These are phyloP conservation scores for Hemibagrus guttatus DNA, from an alignment of 2,797 vertebrate species.

Conservation along the genomic window DNA sequence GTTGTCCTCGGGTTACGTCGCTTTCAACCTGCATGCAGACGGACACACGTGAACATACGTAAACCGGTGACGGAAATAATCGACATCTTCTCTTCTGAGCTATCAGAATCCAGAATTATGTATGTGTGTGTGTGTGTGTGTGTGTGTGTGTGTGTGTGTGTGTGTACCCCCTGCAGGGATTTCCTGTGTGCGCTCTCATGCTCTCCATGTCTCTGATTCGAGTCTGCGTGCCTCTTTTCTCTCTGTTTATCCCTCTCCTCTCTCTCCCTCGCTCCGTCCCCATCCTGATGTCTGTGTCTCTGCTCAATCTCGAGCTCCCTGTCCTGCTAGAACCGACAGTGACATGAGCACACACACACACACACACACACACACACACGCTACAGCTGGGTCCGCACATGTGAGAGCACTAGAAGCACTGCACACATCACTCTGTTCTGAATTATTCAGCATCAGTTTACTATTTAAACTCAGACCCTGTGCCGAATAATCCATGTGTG, in stretches of 20 bases:
- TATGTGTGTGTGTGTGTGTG: slow-evolving; percentile 2
- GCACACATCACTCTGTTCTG: neutral
- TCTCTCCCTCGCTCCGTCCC: slow-evolving; percentile 49
- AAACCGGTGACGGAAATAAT: neutral
- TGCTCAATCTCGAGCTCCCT: neutral
- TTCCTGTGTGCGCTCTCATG: neutral
- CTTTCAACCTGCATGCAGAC: slow-evolving; percentile 68
- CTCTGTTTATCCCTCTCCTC: slow-evolving; percentile 51
- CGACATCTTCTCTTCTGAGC: neutral
- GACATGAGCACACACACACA: neutral
- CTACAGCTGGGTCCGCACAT: neutral
- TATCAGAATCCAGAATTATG: slow-evolving; percentile 3
- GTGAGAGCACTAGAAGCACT: no score
- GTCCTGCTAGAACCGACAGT: neutral
- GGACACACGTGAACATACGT: neutral
- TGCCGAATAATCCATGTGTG: no score
- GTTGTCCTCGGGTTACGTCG: slow-evolving; percentile 53
- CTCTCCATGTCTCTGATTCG: neutral
- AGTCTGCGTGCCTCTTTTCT: slow-evolving; percentile 41
- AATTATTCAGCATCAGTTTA: neutral
- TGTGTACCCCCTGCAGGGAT: slow-evolving; percentile 52
- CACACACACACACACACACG: neutral
- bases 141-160: slow-evolving; percentile 28
- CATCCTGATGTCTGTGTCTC: neutral
- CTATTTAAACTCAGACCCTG: neutral